These are phyloP conservation scores for Microctenopoma steveboyesi DNA, from an alignment of 2,797 vertebrate genomes.

Conservation along the genomic window DNA sequence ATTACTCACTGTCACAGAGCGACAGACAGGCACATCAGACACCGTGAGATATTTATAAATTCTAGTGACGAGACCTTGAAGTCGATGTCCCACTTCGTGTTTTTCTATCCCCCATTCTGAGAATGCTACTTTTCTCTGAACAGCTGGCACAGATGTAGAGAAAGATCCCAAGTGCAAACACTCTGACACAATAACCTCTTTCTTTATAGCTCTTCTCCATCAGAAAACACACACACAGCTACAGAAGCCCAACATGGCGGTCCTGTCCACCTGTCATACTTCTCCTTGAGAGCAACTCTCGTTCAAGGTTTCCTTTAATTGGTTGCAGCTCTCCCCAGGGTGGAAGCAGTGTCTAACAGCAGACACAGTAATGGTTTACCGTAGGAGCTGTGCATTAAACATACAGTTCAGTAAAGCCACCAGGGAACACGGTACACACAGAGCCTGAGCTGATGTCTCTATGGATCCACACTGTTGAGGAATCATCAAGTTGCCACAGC, in stretches of 20 bases:
- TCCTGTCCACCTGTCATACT: slow-evolving; percentile 53
- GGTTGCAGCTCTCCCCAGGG: slow-evolving; percentile 57
- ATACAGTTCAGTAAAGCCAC: slow-evolving; percentile 37
- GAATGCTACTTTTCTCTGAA: slow-evolving; percentile 36
- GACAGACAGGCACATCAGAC: slow-evolving; percentile 60
- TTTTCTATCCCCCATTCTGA: not conserved
- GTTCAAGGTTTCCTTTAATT: slow-evolving; percentile 66
- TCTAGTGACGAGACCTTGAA: slow-evolving; percentile 33
- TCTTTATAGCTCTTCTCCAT: slow-evolving; percentile 18
- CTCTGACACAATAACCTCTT: slow-evolving; percentile 28
- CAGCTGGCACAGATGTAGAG: slow-evolving; percentile 48
- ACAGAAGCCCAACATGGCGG: slow-evolving; percentile 25
- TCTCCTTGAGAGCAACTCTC: slow-evolving; percentile 34
- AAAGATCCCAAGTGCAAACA: slow-evolving; percentile 49
- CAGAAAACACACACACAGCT: slow-evolving; percentile 24
- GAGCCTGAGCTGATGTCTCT: slow-evolving; percentile 7
- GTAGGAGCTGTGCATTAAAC: slow-evolving; percentile 62
- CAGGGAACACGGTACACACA: slow-evolving; percentile 25
- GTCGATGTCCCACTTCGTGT: slow-evolving; percentile 42
- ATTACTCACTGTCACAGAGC: slow-evolving; percentile 71
- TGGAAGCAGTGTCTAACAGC: slow-evolving; percentile 37
- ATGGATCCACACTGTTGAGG: slow-evolving; percentile 15
- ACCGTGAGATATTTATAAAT: slow-evolving; percentile 60
- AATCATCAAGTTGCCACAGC: slow-evolving; percentile 28
- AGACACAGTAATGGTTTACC: slow-evolving; percentile 60